Evolutionary conservation across 2,888 invertebrate species (phyloP).

Genomic region (Teleogryllus oceanicus): DNA sequence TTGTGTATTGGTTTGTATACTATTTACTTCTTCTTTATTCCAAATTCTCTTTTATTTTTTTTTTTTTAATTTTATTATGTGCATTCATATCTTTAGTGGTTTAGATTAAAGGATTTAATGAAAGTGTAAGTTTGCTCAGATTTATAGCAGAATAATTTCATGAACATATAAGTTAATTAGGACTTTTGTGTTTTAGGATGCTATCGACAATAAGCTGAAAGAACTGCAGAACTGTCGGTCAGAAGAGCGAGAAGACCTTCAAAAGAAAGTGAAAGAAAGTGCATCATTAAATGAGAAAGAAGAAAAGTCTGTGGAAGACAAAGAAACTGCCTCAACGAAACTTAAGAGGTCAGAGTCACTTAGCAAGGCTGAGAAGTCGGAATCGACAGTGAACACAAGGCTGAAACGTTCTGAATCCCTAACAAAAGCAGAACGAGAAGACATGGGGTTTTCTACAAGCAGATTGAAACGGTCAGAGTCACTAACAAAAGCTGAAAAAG

Average conservation of each 20-base stretch:
- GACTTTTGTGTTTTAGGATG: not conserved
- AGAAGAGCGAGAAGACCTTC: conserved; percentile 37
- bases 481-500: conserved; percentile 54
- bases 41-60: no score
- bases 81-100: no score
- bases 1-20: no score
- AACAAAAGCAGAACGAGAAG: conserved; percentile 52
- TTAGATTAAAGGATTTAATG: no score
- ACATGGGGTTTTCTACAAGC: conserved; percentile 43
- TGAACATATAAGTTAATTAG: no score
- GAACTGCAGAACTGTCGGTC: conserved; percentile 26
- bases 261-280: conserved; percentile 37
- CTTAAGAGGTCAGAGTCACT: conserved; percentile 40
- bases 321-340: conserved; percentile 22
- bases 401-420: conserved; percentile 61
- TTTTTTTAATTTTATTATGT: no score
- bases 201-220: conserved; percentile 3
- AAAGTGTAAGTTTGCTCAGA: no score
- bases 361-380: conserved; percentile 51
- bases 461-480: conserved; percentile 58
- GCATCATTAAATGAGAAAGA: conserved; percentile 44
- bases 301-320: conserved; percentile 39
- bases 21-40: no score
- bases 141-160: no score
- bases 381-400: conserved; percentile 49